These are phyloP conservation scores for Hermatobates lingyangjiaoensis DNA, from an alignment of 1,140 invertebrate species.

Conservation along the genomic window DNA sequence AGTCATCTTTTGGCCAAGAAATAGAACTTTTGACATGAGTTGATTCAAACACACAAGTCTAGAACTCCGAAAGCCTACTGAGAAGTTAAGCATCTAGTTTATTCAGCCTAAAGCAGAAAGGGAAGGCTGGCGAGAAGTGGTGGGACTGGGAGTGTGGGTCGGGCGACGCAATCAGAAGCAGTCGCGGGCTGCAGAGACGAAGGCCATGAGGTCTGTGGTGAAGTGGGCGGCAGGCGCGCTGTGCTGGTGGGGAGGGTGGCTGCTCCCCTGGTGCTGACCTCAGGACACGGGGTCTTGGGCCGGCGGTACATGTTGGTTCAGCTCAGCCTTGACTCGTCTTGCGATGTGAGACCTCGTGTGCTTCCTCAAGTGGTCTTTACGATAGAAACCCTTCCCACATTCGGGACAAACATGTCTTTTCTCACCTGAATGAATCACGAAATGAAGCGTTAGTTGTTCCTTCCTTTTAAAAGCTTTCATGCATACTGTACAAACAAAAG, in stretches of 20 bases:
- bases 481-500: constrained; percentile 31
- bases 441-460: constrained; percentile 32
- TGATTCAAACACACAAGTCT: too few relatives aligned
- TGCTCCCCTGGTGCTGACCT: constrained; percentile 14
- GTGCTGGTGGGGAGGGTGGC: neutral
- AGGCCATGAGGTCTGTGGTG: constrained; percentile 19
- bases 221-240: constrained; percentile 6
- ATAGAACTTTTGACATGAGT: too few relatives aligned
- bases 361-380: constrained; percentile 37
- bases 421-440: constrained; percentile 28
- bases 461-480: constrained; percentile 34
- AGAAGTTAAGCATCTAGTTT: too few relatives aligned
- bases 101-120: too few relatives aligned
- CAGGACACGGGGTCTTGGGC: constrained; percentile 13
- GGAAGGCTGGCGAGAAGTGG: too few relatives aligned
- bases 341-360: constrained; percentile 33
- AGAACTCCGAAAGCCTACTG: too few relatives aligned
- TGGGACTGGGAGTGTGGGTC: too few relatives aligned
- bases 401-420: constrained; percentile 32
- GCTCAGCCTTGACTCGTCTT: constrained; percentile 50
- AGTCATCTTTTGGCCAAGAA: too few relatives aligned
- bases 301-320: constrained; percentile 36
- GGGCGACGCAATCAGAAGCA: too few relatives aligned
- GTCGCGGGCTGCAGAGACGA: constrained; percentile 20
- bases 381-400: constrained; percentile 36